Conservation (phyloP, 1,140 invertebrate species). For the Hyles vespertilio region DNA sequence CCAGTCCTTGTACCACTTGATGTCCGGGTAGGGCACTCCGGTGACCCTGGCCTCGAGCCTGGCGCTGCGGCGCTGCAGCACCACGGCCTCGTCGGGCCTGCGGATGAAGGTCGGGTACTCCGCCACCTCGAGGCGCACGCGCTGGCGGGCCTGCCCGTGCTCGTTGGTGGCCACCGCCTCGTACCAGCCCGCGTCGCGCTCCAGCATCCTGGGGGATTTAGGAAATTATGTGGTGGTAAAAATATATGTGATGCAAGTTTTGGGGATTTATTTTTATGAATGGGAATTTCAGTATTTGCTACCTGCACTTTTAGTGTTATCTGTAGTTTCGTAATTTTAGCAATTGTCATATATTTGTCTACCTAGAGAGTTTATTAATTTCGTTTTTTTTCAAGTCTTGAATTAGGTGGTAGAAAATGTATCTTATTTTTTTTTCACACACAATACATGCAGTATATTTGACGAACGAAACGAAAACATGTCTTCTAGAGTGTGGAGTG, state of each 20-base stretch:
- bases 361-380: too few relatives aligned
- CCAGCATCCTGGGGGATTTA: conserved; percentile 81
- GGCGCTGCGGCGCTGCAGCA: conserved; percentile 84
- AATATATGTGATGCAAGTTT: neutral
- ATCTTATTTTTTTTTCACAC: too few relatives aligned
- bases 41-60: conserved; percentile 90
- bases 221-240: neutral
- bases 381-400: too few relatives aligned
- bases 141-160: conserved; percentile 91
- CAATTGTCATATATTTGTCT: too few relatives aligned
- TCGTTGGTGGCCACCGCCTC: conserved; percentile 95
- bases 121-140: conserved; percentile 89
- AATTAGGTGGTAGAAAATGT: too few relatives aligned
- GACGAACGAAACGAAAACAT: too few relatives aligned
- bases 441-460: too few relatives aligned
- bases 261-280: too few relatives aligned
- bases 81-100: conserved; percentile 87
- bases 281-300: too few relatives aligned
- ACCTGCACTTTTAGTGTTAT: too few relatives aligned
- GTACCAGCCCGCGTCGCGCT: conserved; percentile 94
- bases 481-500: too few relatives aligned
- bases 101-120: conserved; percentile 94
- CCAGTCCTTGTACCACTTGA: conserved; percentile 99
- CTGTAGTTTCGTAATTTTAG: too few relatives aligned
- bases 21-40: conserved; percentile 93